Evolutionary conservation across 2,797 vertebrate genomes (phyloP).

Genomic region (Melanotaenia trifasciata): DNA sequence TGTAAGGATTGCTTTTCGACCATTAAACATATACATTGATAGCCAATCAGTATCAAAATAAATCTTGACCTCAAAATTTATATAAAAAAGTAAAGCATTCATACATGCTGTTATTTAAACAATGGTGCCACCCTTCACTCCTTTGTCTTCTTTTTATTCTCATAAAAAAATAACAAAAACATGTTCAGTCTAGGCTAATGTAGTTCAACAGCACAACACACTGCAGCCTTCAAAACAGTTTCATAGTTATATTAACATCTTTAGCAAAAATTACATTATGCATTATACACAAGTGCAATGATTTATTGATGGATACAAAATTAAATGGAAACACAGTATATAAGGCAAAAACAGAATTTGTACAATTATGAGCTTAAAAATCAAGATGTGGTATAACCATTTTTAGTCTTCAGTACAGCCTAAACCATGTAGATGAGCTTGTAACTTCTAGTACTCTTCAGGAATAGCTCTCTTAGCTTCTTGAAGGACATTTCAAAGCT

Average conservation of each 20-base stretch:
- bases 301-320: background rate
- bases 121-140: no score
- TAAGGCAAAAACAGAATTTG: background rate
- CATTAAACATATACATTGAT: no score
- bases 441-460: background rate
- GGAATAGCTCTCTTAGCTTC: background rate
- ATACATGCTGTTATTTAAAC: background rate
- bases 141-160: background rate
- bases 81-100: background rate
- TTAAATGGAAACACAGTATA: background rate
- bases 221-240: background rate
- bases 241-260: background rate
- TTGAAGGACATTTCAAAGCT: background rate
- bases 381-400: background rate
- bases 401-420: background rate
- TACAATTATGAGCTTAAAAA: background rate
- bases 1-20: no score
- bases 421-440: background rate
- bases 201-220: background rate
- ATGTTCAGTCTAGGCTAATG: background rate
- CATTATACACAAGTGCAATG: no score
- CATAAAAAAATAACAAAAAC: background rate
- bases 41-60: constrained; percentile 8
- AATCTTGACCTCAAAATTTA: constrained; percentile 1
- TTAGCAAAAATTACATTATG: background rate